Base-by-base conservation (phyloP, 37 sponge, comb jelly and placozoan species). In the Theonella swinhoei region DNA sequence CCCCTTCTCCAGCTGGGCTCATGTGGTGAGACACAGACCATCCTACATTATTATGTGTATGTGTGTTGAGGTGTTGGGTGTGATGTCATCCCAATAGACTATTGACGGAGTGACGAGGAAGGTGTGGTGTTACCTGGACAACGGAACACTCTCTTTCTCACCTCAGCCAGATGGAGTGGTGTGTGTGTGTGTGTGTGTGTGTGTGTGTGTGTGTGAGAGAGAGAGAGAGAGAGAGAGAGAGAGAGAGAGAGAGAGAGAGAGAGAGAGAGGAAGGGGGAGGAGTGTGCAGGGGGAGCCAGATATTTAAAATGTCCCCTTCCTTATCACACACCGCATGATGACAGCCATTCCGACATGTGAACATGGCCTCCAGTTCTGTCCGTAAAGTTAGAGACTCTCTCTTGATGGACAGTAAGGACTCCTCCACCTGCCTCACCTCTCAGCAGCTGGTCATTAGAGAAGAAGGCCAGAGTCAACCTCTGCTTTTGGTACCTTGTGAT, bases 21-120 rank as follows among this genome's bases (percentile, higher is more conserved):
- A 30, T 39, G 65, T 83, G 83, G 83, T 83, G 39, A 64, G 83
- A 24, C n/a, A n/a, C n/a, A n/a, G n/a, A n/a, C n/a, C n/a, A n/a
- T n/a, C n/a, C n/a, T n/a, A n/a, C n/a, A n/a, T n/a, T n/a, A n/a
- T n/a, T n/a, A n/a, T n/a, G n/a, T n/a, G n/a, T n/a, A n/a, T n/a
- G n/a, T n/a, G n/a, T n/a, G n/a, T n/a, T n/a, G n/a, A n/a, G n/a
- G n/a, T n/a, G n/a, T n/a, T n/a, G n/a, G n/a, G n/a, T n/a, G n/a
- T n/a, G n/a, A n/a, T n/a, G n/a, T n/a, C n/a, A n/a, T n/a, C n/a
- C n/a, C n/a, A n/a, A n/a, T n/a, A n/a, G n/a, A n/a, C n/a, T n/a
- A n/a, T n/a, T n/a, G n/a, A n/a, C n/a, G 75, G 76, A 22, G 14
- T 33, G 11, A 74, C 75, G 8, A 40, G 74, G 58, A 83, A 28